These are phyloP conservation scores for Remorina albescens DNA, from an alignment of 2,797 vertebrate species.

Conservation along the genomic window DNA sequence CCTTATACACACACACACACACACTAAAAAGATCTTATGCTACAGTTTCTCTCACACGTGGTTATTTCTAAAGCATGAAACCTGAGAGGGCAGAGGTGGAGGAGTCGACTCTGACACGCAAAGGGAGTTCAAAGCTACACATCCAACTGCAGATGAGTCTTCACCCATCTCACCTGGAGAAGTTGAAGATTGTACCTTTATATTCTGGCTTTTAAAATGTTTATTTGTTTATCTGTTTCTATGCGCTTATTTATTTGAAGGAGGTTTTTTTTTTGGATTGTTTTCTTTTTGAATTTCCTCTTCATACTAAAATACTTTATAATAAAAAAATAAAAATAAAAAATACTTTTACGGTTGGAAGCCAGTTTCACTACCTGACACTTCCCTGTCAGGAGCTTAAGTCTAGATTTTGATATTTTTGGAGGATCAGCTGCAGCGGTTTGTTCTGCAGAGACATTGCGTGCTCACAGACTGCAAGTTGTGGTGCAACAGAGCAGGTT, in stretches of 20 bases:
- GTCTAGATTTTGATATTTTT: neutral
- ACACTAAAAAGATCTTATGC: no score
- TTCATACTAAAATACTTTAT: no score
- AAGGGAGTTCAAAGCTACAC: neutral
- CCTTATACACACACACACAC: neutral
- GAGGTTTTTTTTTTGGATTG: no score
- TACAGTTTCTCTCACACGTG: no score
- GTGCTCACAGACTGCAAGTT: conserved; percentile 19
- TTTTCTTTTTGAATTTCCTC: no score
- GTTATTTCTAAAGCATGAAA: conserved; percentile 27
- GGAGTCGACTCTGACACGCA: conserved; percentile 4
- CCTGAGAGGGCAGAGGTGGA: conserved; percentile 4
- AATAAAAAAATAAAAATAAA: no score
- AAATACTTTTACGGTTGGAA: no score
- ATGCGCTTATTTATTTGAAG: no score
- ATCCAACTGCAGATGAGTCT: conserved; percentile 47
- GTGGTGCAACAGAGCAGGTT: conserved; percentile 51
- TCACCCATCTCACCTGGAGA: conserved; percentile 31
- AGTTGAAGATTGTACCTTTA: conserved; percentile 1
- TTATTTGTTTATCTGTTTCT: no score
- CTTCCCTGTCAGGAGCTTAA: neutral
- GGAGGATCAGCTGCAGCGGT: neutral
- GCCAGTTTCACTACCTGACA: neutral
- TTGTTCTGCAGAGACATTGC: conserved; percentile 9
- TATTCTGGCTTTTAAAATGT: no score